A percentile compares a stretch with the other conserved stretches of the same genome.
Conservation (phyloP, 2,113 vertebrate genomes). For the Hippolais icterina region DNA sequence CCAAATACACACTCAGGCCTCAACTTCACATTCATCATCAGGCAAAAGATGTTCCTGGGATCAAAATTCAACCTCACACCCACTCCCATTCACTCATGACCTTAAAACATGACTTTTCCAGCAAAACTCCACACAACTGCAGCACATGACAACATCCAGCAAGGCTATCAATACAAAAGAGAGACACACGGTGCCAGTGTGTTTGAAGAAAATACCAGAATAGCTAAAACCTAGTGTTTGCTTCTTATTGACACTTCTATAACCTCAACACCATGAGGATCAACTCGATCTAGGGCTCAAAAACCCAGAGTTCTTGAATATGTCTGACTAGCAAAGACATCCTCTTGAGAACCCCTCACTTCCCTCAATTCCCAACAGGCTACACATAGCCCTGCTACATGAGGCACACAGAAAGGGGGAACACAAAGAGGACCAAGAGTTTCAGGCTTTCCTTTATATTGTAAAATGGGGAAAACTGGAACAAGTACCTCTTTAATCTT, state of each 20-base stretch:
- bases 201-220: neutral
- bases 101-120: neutral
- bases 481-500: neutral
- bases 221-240: rapidly evolving
- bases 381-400: neutral
- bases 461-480: neutral
- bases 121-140: neutral
- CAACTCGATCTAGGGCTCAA: neutral
- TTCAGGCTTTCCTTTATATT: neutral
- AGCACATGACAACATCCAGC: neutral
- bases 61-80: neutral
- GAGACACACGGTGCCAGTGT: rapidly evolving
- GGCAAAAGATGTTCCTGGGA: neutral
- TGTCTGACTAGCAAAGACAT: rapidly evolving
- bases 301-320: neutral
- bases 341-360: rapidly evolving
- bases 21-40: neutral
- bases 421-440: neutral
- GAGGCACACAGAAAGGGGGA: neutral
- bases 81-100: neutral
- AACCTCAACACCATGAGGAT: neutral
- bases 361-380: neutral
- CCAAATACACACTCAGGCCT: neutral
- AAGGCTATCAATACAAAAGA: neutral
- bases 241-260: neutral